A percentile compares a stretch with the other conserved stretches of the same genome.
phyloP scores from a whole-genome alignment of 2,113 vertebrate species.

The Ramphastos sulfuratus region DNA sequence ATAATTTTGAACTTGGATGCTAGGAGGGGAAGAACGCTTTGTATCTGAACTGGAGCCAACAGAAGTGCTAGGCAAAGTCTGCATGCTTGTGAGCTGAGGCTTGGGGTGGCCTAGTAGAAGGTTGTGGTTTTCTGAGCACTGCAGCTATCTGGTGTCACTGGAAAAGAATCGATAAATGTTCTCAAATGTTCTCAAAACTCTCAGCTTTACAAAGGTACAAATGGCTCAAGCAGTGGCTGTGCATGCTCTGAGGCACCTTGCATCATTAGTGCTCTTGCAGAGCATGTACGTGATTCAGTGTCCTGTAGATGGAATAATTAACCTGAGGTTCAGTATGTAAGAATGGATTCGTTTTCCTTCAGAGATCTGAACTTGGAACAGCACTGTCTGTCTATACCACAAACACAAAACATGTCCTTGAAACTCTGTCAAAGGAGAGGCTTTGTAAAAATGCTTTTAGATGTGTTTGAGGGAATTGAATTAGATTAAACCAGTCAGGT shows the following conservation, averaged over 20 bases:
- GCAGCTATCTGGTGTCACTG: not conserved
- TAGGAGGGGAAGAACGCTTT: conserved; percentile 10
- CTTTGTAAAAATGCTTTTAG: not conserved
- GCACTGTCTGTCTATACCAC: not conserved
- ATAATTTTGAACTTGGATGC: not conserved
- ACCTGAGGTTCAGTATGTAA: not conserved
- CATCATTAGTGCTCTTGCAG: not conserved
- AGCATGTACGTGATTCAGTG: accelerated
- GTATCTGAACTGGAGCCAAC: not conserved
- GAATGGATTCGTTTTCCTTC: not conserved
- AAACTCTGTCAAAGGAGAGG: not conserved
- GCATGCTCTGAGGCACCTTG: not conserved
- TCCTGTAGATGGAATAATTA: not conserved
- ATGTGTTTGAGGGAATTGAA: not conserved
- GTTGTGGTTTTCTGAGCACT: not conserved
- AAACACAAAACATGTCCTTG: not conserved
- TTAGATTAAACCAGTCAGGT: not conserved
- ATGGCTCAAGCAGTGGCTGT: not conserved
- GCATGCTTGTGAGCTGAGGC: not conserved
- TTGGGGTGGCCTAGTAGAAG: not conserved
- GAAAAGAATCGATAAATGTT: not conserved
- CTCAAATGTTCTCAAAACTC: not conserved
- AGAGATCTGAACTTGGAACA: not conserved
- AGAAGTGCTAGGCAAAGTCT: not conserved
- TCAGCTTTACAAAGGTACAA: not conserved